Base-by-base conservation (phyloP, 2,797 vertebrate species). In the Otolemur crassicaudatus region DNA sequence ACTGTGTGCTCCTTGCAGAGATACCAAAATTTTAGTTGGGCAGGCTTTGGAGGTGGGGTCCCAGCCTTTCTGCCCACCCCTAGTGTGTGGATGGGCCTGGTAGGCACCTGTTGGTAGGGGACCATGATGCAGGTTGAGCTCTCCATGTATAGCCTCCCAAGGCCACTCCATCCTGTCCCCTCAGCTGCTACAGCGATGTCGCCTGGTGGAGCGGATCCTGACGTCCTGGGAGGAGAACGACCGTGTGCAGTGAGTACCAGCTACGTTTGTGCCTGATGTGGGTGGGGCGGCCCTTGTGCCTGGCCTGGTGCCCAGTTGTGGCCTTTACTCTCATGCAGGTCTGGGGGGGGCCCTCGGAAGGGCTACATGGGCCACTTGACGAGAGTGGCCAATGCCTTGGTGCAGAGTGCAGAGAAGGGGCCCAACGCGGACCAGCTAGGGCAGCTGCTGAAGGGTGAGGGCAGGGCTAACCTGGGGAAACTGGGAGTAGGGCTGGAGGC, bases 361-460 rank as follows among this genome's bases (percentile, higher is more conserved):
- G 98, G 98, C 70, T 98, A 98, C 92, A 98, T 98, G 98, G 98
- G 98, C 37, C 98, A 98, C 91, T 96, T 98, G 90, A 98, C 98
- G 0, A 97, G 98, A 34, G 97, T 98, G 70, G 98, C 98, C 96
- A 98, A 98, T 0, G 92, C 98, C 13, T 80, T 98, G 91, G 98
- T 97, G 43, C 98, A 98, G 94, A 98, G 97, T 25, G n/a, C 87
- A 0, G 98, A 98, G 86, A 98, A 98, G 93, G 98, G 98, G 25
- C 98, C 98, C 46, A 98, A 98, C 0, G 96, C 96, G 0, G 89
- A 92, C 56, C 97, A 98, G 37, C 96, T 98, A 94, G 96, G 91
- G 16, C 98, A 98, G 91, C 97, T 98, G 29, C 90, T 98, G 53
- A 98, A 98, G 97, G 98, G 98, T 98, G 96, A 98, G 69, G 4